phyloP scores from a whole-genome alignment of 2,888 invertebrate species.

The Pristionchus fissidentatus region DNA sequence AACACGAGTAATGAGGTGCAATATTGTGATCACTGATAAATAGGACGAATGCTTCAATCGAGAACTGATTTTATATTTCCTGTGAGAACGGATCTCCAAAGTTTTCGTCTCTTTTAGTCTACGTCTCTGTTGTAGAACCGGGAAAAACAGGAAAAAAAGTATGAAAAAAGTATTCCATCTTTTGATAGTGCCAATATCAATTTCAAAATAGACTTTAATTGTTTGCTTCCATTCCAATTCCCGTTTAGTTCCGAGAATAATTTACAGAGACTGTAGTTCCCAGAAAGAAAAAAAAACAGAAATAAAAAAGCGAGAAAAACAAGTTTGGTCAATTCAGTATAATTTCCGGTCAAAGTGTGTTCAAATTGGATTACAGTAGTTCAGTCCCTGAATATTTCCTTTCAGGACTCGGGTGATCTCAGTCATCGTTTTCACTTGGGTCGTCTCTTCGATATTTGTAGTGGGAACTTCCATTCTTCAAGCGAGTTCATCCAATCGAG shows the following conservation, averaged over 20 bases:
- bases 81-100: no score
- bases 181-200: no score
- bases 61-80: no score
- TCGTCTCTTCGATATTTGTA: neutral
- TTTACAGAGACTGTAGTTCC: neutral
- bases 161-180: no score
- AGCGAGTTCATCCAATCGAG: slow-evolving; percentile 53
- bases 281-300: neutral
- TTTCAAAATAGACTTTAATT: no score
- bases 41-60: no score
- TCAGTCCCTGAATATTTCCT: neutral
- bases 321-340: neutral
- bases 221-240: neutral
- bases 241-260: slow-evolving; percentile 5
- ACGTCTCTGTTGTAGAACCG: no score
- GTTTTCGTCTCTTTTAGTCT: no score
- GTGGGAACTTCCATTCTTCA: slow-evolving; percentile 44
- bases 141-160: no score
- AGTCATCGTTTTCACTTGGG: neutral
- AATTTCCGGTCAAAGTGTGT: neutral
- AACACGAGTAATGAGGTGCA: no score
- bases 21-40: no score
- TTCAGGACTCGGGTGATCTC: slow-evolving; percentile 21
- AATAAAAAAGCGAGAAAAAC: neutral
- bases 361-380: neutral